Evolutionary conservation across 1,140 invertebrate genomes (phyloP), one percentile per base, ranked within the genome.

Genomic region (Drosophila varians): DNA sequence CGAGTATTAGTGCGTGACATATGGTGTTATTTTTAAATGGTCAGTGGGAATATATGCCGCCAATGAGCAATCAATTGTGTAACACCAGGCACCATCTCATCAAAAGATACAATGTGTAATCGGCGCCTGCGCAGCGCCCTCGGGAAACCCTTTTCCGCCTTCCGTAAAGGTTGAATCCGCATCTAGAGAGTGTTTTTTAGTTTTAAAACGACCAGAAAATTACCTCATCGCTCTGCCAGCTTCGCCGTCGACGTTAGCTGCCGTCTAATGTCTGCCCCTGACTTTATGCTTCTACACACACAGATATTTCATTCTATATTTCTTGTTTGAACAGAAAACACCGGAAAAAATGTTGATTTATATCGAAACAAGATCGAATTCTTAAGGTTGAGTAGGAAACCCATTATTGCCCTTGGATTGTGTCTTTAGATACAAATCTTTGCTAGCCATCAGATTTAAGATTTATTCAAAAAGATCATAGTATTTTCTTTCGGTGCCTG

Each of bases 181-280:
- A 23, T 48, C 25, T 36, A 6, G 28, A 42, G 19, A 56, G 38
- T 40, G 47, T 16, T 68, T 52, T 51, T 14, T 14, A 23, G 43
- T 74, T 57, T 49, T 53, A 77, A 77, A 74, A 70, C 69, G 62
- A 80, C 36, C 69, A 58, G 52, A 74, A 62, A 74, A 87, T 87
- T 87, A 87, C 82, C 82, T 87, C 82, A 87, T 87, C 82, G 82
- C 76, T 80, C 78, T 74, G 76, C 52, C 55, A 57, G 48, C 55
- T 71, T 38, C 52, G 48, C 21, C 65, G 74, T 45, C 46, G 66
- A 74, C 77, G 72, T 69, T 57, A 42, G 64, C 25, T 55, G 73
- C n/a, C n/a, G n/a, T n/a, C n/a, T n/a, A n/a, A 58, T 51, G 57
- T 64, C 73, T 86, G 80, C 77, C 80, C 80, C 80, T 86, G 82